Evolutionary conservation across 2,797 vertebrate genomes (phyloP).

Genomic region (Typhlichthys subterraneus): DNA sequence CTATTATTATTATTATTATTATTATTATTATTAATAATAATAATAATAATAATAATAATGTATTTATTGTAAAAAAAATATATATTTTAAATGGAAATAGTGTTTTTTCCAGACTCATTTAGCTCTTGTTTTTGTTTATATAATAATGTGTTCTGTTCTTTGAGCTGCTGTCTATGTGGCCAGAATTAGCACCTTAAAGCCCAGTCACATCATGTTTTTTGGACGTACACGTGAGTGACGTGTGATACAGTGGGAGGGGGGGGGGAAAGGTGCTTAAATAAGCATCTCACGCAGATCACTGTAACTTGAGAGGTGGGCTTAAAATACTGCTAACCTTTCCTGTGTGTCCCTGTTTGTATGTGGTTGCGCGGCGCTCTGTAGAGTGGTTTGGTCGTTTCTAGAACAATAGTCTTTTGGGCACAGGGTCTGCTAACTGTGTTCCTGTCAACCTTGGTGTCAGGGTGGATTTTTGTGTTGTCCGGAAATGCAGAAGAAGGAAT

Average conservation of each 20-base stretch:
- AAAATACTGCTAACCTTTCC: conserved; percentile 85
- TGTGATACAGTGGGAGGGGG: conserved; percentile 56
- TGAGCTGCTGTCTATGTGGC: no score
- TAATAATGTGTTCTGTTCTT: no score
- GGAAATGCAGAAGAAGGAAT: conserved; percentile 56
- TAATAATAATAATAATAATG: no score
- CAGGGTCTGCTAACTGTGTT: conserved; percentile 4
- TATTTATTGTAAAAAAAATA: no score
- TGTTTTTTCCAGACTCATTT: conserved; percentile 4
- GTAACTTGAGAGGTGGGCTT: conserved; percentile 80
- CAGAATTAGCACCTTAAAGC: no score
- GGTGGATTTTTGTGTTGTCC: conserved; percentile 22
- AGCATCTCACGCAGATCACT: conserved; percentile 70
- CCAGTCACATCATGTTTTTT: conserved; percentile 37
- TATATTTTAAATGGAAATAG: no score
- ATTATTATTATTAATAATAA: no score
- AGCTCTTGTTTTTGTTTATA: conserved; percentile 30
- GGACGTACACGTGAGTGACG: conserved; percentile 46
- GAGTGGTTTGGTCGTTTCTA: conserved; percentile 40
- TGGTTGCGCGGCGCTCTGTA: conserved; percentile 52
- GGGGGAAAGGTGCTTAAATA: conserved; percentile 74
- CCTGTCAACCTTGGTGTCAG: conserved; percentile 28
- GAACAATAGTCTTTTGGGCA: conserved; percentile 58
- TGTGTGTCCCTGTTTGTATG: conserved; percentile 65
- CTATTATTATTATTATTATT: no score